Percentiles rank a stretch among this genome's conserved stretches.
Conservation (phyloP, 2,113 vertebrate genomes). For the Rattus rattus region DNA sequence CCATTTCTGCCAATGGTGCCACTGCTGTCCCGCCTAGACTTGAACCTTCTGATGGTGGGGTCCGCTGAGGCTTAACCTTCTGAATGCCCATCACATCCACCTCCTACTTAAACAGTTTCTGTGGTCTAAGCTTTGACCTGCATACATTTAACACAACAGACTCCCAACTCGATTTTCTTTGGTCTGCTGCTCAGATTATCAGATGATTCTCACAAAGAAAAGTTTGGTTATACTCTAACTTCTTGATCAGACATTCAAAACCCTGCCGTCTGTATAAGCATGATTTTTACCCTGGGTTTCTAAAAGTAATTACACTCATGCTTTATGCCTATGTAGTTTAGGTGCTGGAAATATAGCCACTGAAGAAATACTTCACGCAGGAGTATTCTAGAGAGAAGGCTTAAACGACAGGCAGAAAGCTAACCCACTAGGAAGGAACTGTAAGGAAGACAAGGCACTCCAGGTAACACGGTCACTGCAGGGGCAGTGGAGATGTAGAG, state of each 20-base stretch:
- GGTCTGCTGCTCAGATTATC: background rate
- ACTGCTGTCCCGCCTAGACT: background rate
- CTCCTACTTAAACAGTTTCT: background rate
- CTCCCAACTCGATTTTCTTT: conserved; percentile 15
- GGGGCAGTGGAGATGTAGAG: background rate
- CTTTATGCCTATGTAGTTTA: background rate
- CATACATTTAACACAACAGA: background rate
- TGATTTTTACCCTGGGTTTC: background rate
- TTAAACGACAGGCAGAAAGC: background rate
- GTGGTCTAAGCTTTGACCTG: background rate
- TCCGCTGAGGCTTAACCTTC: background rate
- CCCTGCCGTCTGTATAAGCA: background rate
- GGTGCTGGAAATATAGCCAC: background rate
- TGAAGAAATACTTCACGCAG: background rate
- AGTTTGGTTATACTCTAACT: background rate
- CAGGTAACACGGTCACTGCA: background rate
- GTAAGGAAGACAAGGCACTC: background rate
- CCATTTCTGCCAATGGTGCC: background rate
- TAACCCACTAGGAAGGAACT: background rate
- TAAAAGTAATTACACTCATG: conserved; percentile 28
- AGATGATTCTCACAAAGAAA: background rate
- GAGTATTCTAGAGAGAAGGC: background rate
- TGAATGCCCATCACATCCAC: background rate
- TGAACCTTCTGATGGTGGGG: background rate
- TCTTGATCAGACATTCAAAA: conserved; percentile 7